Evolutionary conservation across 2,797 vertebrate genomes (phyloP), one percentile per base, ranked within the genome.

Genomic region (Eulemur mongoz): DNA sequence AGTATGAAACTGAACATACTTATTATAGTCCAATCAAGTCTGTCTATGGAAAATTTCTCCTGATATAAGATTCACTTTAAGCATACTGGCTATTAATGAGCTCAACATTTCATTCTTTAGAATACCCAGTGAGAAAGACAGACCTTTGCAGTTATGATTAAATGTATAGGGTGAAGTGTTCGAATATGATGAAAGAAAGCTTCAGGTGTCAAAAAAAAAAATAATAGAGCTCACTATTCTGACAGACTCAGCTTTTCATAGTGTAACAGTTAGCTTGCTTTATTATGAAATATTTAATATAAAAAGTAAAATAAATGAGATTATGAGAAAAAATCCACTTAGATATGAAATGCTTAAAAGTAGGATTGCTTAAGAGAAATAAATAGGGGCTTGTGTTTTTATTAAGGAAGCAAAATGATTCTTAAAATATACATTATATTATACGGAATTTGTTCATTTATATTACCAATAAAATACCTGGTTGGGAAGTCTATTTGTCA

Each of bases 221-320:
- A 63, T 67, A 17, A 54, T 27, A 76, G 30, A 48, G 13, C 9
- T 89, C 35, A 45, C 38, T 70, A n/a, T 61, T 75, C 20, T 83
- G 25, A 83, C 54, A 81, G 23, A 89, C 25, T 63, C 65, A 40
- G 12, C n/a, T 52, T 83, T 82, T 89, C 27, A 59, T 52, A 20
- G 14, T 38, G 0, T 69, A 65, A 45, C 4, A 85, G 10, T 54
- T 86, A 13, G 9, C 27, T 86, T 14, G 25, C 1, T 86, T 88
- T 80, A 18, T 81, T 72, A 88, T 35, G 5, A 95, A 73, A 82
- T 85, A 72, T 73, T 89, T 79, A 80, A 75, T 70, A 30, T 45
- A 84, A 76, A 92, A 92, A 75, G 14, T 87, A 35, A 92, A 52
- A 83, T 75, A 80, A 61, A 59, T 84, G 50, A 84, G 70, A 83